Conservation (phyloP, 2,888 invertebrate species). For the Schizaphis graminum region DNA sequence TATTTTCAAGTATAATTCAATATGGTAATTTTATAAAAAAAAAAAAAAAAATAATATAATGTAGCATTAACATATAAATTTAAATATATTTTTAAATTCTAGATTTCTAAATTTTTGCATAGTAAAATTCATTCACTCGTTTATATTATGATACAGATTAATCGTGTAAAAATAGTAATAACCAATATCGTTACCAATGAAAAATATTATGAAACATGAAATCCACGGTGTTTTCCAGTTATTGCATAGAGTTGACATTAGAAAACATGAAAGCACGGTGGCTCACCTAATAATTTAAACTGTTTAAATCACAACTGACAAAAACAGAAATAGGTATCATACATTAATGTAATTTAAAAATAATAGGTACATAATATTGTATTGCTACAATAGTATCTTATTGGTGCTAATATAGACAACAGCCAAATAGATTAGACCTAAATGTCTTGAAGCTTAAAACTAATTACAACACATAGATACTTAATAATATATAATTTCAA, state of each 20-base stretch:
- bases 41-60: neutral
- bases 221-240: neutral
- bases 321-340: neutral
- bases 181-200: neutral
- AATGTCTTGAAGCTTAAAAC: slow-evolving; percentile 28
- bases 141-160: neutral
- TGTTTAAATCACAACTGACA: neutral
- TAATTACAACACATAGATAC: slow-evolving; percentile 2
- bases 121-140: neutral
- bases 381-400: slow-evolving; percentile 4
- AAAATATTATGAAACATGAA: neutral
- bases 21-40: neutral
- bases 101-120: neutral
- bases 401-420: neutral
- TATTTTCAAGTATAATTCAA: neutral
- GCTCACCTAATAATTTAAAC: neutral
- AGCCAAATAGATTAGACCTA: slow-evolving; percentile 1
- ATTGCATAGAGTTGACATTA: neutral
- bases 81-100: neutral
- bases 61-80: neutral
- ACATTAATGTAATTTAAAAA: neutral
- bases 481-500: slow-evolving; percentile 1
- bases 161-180: neutral
- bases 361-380: neutral
- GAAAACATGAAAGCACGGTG: neutral